Percentiles rank a stretch among this genome's conserved stretches.
Evolutionary conservation across 1,140 invertebrate genomes (phyloP).

Genomic region (Mylabris phalerata): DNA sequence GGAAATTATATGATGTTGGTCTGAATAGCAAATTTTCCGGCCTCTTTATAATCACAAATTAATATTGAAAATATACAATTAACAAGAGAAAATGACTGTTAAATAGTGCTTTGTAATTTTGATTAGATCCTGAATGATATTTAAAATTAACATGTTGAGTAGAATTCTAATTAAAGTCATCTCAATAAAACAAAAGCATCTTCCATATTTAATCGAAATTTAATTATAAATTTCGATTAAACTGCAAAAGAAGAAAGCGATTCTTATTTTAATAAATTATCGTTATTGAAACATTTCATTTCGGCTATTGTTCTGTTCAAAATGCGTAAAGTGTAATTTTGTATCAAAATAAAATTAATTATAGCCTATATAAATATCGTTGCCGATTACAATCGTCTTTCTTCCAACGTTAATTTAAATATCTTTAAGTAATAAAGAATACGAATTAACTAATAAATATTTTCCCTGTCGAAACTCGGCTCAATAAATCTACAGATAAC

Average conservation of each 20-base stretch:
- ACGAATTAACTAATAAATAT: slow-evolving; percentile 31
- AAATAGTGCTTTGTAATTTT: no score
- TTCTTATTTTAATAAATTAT: slow-evolving; percentile 7
- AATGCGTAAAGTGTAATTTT: no score
- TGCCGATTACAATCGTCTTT: slow-evolving; percentile 6
- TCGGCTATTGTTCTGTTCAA: neutral
- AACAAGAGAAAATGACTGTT: no score
- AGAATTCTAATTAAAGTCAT: no score
- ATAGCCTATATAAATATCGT: slow-evolving; percentile 8
- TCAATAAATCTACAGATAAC: slow-evolving; percentile 29
- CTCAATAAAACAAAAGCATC: no score
- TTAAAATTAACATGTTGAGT: no score
- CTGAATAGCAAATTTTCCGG: no score
- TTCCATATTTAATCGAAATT: slow-evolving; percentile 2
- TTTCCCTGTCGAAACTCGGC: slow-evolving; percentile 26
- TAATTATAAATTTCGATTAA: slow-evolving; percentile 8
- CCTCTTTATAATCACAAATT: no score
- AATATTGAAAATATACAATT: no score
- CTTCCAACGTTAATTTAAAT: slow-evolving; percentile 27
- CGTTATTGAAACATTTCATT: slow-evolving; percentile 4
- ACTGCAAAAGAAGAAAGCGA: no score
- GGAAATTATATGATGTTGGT: no score
- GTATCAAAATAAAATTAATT: slow-evolving; percentile 7
- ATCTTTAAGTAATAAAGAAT: slow-evolving; percentile 29
- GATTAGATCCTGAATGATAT: no score